These are phyloP conservation scores for Doris montereyensis DNA, from an alignment of 2,888 invertebrate species.

Conservation along the genomic window DNA sequence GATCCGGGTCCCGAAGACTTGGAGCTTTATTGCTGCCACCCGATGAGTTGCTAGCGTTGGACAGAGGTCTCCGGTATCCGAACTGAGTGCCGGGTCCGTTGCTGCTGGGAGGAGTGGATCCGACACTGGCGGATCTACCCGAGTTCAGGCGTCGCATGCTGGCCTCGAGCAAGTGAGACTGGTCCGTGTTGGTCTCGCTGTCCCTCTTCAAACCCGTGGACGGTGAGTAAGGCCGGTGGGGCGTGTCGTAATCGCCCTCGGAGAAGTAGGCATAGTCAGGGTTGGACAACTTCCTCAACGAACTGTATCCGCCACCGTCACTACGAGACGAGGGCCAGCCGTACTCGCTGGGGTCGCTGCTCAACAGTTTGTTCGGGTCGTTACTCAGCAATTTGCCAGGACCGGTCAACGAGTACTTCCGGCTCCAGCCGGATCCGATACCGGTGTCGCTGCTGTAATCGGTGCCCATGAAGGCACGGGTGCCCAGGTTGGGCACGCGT, in stretches of 20 bases:
- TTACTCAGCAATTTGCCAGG: slow-evolving; percentile 44
- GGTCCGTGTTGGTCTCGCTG: slow-evolving; percentile 70
- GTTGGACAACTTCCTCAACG: slow-evolving; percentile 63
- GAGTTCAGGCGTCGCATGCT: slow-evolving; percentile 62
- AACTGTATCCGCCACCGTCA: slow-evolving; percentile 52
- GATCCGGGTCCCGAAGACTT: slow-evolving; percentile 42
- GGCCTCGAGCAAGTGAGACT: slow-evolving; percentile 63
- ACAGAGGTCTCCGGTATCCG: slow-evolving; percentile 67
- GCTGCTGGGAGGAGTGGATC: slow-evolving; percentile 47
- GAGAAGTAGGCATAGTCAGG: slow-evolving; percentile 54
- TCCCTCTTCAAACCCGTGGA: slow-evolving; percentile 57
- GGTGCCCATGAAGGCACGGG: slow-evolving; percentile 63
- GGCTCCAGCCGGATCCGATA: slow-evolving; percentile 44
- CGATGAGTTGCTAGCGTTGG: slow-evolving; percentile 68
- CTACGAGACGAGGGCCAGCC: slow-evolving; percentile 52
- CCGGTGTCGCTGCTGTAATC: slow-evolving; percentile 62
- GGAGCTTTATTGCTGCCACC: slow-evolving; percentile 60
- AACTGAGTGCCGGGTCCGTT: slow-evolving; percentile 56
- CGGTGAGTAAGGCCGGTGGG: slow-evolving; percentile 36
- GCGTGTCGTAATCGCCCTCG: slow-evolving; percentile 45
- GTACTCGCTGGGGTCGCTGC: slow-evolving; percentile 65
- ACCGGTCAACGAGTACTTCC: slow-evolving; percentile 65
- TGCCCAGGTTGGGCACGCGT: slow-evolving; percentile 61
- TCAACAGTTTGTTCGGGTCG: slow-evolving; percentile 55
- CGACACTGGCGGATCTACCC: slow-evolving; percentile 49